These are phyloP conservation scores for Platichthys flesus DNA, from an alignment of 2,113 vertebrate species.

Conservation along the genomic window DNA sequence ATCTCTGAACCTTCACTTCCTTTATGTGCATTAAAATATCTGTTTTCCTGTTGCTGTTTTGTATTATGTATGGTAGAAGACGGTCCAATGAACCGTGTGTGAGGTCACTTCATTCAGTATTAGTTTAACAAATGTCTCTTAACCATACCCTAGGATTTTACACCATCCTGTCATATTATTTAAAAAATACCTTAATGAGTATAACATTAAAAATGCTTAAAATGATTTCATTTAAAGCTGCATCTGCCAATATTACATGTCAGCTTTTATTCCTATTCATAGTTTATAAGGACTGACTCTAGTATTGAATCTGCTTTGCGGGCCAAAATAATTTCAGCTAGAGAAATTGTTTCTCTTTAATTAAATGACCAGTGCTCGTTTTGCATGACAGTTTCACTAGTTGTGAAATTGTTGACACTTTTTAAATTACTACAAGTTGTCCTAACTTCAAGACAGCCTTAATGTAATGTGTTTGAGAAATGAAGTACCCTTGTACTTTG, in stretches of 20 bases:
- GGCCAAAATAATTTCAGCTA: not conserved
- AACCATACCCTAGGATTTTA: not conserved
- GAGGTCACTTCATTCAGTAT: no score
- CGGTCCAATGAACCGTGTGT: not conserved
- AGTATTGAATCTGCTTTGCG: no score
- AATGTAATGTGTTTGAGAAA: not conserved
- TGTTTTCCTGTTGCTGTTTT: constrained; percentile 11
- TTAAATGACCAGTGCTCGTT: not conserved
- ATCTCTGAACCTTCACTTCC: constrained; percentile 46
- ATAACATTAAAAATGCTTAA: not conserved
- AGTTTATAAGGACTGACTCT: not conserved
- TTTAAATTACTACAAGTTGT: not conserved
- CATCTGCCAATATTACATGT: not conserved
- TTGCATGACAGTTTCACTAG: not conserved
- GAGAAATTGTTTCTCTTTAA: not conserved
- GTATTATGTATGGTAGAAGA: not conserved
- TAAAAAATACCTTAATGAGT: no score
- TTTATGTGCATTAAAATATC: not conserved
- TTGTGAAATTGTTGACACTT: not conserved
- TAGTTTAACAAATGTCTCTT: no score
- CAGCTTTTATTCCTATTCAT: not conserved
- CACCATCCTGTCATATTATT: no score
- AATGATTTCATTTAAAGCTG: not conserved
- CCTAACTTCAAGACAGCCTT: not conserved
- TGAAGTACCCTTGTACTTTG: not conserved